These are phyloP conservation scores for Chunga burmeisteri DNA, from an alignment of 2,113 vertebrate genomes.

Conservation along the genomic window DNA sequence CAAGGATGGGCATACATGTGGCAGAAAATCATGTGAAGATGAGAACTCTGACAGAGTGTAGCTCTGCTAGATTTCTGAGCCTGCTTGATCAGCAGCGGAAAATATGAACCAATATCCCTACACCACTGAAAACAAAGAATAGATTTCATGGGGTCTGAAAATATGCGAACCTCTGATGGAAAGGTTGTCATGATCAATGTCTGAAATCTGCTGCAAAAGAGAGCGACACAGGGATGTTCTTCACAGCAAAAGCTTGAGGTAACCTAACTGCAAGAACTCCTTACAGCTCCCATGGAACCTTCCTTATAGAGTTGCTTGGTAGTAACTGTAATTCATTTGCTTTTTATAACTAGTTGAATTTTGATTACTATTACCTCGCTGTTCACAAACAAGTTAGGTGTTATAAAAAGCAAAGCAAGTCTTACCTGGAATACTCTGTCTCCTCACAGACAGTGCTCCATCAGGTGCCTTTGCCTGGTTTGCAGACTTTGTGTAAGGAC, in stretches of 20 bases:
- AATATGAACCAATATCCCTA: neutral
- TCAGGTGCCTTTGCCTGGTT: constrained; percentile 90
- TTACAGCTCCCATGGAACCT: neutral
- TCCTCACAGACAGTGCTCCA: constrained; percentile 94
- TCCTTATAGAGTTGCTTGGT: neutral
- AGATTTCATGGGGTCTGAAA: neutral
- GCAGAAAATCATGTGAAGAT: neutral
- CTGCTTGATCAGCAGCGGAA: neutral
- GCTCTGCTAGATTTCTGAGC: neutral
- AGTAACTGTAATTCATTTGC: neutral
- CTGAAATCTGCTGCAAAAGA: neutral
- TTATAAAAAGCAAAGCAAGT: constrained; percentile 51
- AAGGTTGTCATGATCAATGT: neutral
- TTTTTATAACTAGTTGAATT: constrained; percentile 21
- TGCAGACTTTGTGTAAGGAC: constrained; percentile 95
- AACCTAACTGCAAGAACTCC: neutral
- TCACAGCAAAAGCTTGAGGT: neutral
- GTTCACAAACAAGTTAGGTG: neutral
- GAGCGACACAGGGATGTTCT: neutral
- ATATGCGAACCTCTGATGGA: neutral
- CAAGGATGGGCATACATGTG: neutral
- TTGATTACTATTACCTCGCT: neutral
- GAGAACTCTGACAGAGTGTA: neutral
- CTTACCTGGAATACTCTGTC: constrained; percentile 98
- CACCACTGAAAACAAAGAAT: neutral